Percentiles rank a stretch among this genome's conserved stretches.
Conservation (phyloP, 1,140 invertebrate species). For the Philotrypesis tridentata region DNA sequence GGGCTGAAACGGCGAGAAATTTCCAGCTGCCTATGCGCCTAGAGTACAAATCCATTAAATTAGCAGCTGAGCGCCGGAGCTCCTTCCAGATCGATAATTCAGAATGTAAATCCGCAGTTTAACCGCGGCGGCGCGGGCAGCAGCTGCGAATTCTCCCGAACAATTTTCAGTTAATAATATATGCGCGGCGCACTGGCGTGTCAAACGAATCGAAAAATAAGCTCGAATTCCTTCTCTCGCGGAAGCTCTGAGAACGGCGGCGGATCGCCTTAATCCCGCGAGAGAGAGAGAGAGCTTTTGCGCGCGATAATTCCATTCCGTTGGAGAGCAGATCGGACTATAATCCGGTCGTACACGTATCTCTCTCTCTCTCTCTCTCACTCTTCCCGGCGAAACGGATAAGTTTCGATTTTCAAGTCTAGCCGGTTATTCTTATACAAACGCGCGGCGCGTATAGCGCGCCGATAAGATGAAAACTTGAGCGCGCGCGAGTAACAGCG, state of each 20-base stretch:
- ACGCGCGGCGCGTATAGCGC: neutral
- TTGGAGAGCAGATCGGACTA: neutral
- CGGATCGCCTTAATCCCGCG: neutral
- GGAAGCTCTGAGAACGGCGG: too few species aligned
- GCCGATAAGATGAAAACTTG: conserved; percentile 59
- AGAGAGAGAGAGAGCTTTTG: neutral
- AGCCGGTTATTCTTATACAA: neutral
- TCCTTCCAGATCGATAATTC: too few species aligned
- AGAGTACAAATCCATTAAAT: too few species aligned
- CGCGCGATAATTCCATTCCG: neutral
- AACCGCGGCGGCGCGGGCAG: too few species aligned
- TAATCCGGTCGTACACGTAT: neutral
- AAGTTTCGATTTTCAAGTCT: neutral
- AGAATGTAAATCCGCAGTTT: too few species aligned
- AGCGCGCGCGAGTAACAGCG: conserved; percentile 47
- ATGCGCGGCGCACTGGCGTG: neutral
- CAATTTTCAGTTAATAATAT: too few species aligned
- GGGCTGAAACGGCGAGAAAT: too few species aligned
- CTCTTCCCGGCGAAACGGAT: neutral
- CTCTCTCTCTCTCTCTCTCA: neutral
- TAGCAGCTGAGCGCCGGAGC: too few species aligned
- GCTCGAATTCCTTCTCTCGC: neutral
- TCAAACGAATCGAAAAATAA: neutral
- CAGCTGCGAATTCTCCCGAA: too few species aligned
- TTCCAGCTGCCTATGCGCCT: too few species aligned